Evolutionary conservation across 2,888 invertebrate species (phyloP).

Genomic region (Mechanitis messenoides): DNA sequence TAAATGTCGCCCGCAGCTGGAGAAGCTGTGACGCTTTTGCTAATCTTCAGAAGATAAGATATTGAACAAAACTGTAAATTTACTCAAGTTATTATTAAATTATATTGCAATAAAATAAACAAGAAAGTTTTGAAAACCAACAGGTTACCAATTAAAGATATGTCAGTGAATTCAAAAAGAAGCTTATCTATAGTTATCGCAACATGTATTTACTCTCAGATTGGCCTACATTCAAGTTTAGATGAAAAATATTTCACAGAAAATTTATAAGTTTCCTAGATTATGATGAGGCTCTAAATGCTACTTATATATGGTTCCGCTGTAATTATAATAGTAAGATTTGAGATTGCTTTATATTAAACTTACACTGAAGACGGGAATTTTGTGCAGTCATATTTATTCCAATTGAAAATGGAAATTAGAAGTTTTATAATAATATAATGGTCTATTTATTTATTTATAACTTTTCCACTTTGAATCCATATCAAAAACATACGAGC

Average conservation of each 20-base stretch:
- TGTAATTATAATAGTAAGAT: slow-evolving; percentile 16
- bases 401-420: too few relatives aligned
- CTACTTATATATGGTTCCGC: slow-evolving; percentile 8
- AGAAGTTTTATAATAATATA: too few relatives aligned
- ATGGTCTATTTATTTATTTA: too few relatives aligned
- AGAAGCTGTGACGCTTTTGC: not conserved
- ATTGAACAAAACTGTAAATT: too few relatives aligned
- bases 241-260: not conserved
- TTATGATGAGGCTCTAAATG: slow-evolving; percentile 14
- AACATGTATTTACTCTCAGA: not conserved
- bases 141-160: not conserved
- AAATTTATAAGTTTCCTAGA: slow-evolving; percentile 11
- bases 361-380: not conserved
- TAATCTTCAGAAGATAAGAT: not conserved
- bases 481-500: too few relatives aligned
- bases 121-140: too few relatives aligned
- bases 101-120: too few relatives aligned
- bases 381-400: too few relatives aligned
- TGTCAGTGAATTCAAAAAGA: not conserved
- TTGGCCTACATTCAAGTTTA: not conserved
- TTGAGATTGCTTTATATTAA: not conserved
- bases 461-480: too few relatives aligned
- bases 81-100: not conserved
- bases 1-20: not conserved
- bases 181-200: not conserved